Base-by-base conservation (phyloP, 2,888 invertebrate species). In the Empis livida region DNA sequence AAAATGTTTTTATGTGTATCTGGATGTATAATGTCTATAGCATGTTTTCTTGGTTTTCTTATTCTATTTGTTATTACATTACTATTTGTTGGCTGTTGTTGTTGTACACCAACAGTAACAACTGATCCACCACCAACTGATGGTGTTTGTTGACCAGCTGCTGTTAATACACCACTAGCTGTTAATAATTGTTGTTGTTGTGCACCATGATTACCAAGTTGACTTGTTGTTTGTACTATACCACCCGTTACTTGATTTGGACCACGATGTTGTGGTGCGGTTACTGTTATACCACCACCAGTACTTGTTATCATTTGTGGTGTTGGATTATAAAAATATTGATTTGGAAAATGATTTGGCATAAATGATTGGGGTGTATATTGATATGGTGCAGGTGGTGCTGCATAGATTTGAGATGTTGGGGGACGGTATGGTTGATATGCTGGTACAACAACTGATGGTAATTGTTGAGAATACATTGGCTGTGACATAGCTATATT, bases 11-110 rank as follows among this genome's bases (percentile, higher is more conserved):
- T 64, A 30, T 63, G 70, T 37, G 75, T 74, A 44, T 59, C 53
- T 2, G 76, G 75, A 61, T 76, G 61, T 14, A 75, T 71, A 14
- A 76, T 74, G 49, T 66, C 63, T 42, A 75, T 61, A 37, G 70
- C 70, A 54, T 67, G 57, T 52, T 61, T 58, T 48, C 63, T 62
- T 17, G 58, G 54, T 64, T 65, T 55, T 20, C 20, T 20, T 20
- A 20, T 20, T 20, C 20, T 20, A 20, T 20, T 20, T 20, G 20
- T 20, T 20, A 20, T 5, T 20, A 20, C 3, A 20, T 20, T 20
- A 20, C 5, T 20, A 20, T 20, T 20, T 20, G 20, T 20, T 20
- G 20, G 5, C 5, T 20, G 20, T 20, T 20, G 20, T 16, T 8
- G n/a, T 11, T 31, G 31, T 20, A 40, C 40, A 13, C 40, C 23